Conservation (phyloP, 2,888 invertebrate species). For the Acleris emargana region DNA sequence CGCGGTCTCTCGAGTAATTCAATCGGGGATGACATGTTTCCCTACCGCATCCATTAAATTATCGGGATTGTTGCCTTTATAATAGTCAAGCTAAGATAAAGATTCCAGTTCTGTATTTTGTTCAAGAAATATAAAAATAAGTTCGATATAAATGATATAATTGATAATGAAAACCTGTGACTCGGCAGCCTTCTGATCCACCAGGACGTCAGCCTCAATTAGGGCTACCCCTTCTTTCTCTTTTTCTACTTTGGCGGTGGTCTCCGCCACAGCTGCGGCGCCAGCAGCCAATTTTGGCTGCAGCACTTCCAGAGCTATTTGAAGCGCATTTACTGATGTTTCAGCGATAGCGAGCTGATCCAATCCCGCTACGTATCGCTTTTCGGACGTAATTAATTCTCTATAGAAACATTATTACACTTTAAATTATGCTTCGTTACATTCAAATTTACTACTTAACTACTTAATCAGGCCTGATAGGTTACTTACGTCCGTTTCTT, state of each 20-base stretch:
- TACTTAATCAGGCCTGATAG: neutral
- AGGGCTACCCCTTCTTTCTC: conserved; percentile 94
- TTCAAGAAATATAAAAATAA: too few species aligned
- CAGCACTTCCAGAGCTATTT: conserved; percentile 90
- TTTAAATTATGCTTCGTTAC: neutral
- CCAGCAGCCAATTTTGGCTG: conserved; percentile 95
- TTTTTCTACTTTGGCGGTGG: conserved; percentile 93
- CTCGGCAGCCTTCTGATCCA: conserved; percentile 91
- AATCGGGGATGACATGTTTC: too few species aligned
- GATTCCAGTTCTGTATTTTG: too few species aligned
- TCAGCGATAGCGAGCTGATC: conserved; percentile 93
- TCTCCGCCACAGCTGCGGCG: conserved; percentile 93
- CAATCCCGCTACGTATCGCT: conserved; percentile 93
- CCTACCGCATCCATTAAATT: too few species aligned
- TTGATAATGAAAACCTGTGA: conserved; percentile 83
- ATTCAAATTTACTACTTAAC: too few species aligned
- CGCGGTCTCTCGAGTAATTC: too few species aligned
- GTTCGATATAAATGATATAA: neutral
- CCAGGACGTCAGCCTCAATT: conserved; percentile 90
- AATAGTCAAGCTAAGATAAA: too few species aligned
- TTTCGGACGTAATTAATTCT: conserved; percentile 86
- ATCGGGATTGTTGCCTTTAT: too few species aligned
- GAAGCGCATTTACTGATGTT: conserved; percentile 91
- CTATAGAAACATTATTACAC: conserved; percentile 60
- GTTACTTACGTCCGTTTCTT: conserved; percentile 88